Base-by-base conservation (phyloP, 2,888 invertebrate species). In the Eumerus sabulonum region DNA sequence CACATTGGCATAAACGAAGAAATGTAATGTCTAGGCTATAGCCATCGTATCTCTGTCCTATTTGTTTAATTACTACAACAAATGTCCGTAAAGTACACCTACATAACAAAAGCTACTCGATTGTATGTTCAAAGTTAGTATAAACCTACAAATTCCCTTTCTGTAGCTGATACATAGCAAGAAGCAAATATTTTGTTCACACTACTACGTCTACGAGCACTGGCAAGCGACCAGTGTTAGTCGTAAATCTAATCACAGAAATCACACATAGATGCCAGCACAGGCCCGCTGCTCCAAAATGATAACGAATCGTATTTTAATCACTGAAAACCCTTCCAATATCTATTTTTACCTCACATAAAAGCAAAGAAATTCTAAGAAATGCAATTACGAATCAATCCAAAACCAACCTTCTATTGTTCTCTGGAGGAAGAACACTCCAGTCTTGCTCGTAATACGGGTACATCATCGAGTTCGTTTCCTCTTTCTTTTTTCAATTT, bases 401-500 rank as follows among this genome's bases (percentile, higher is more conserved):
- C 36, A 3, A 17, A 70, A 82, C 86, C 88, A 91, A 95, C 95
- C 95, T 94, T 91, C 95, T 91, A 86, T 96, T 96, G 83, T 94
- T 92, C 89, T 96, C 95, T 71, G 95, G 94, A 81, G 96, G 96
- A 84, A 96, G 90, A 84, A 95, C 93, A 90, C 95, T 95, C 94
- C 94, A 95, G 87, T 96, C 95, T 72, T 93, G 92, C 88, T 95
- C 95, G 87, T 94, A 94, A 86, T 88, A 88, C 4, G 88, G 88
- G 85, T 87, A 88, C 88, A 88, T 88, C 72, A 53, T 67, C 45
- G 12, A 42, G 56, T 27, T 38, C 17, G 47, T 27, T 51, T 54
- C 44, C 54, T 51, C 59, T 40, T 13, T 54, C 44, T 59, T 51
- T 64, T 40, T 13, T 9, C 3, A 27, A 27, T 27, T 27, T 27